Evolutionary conservation across 2,113 vertebrate genomes (phyloP).

Genomic region (Anhinga anhinga): DNA sequence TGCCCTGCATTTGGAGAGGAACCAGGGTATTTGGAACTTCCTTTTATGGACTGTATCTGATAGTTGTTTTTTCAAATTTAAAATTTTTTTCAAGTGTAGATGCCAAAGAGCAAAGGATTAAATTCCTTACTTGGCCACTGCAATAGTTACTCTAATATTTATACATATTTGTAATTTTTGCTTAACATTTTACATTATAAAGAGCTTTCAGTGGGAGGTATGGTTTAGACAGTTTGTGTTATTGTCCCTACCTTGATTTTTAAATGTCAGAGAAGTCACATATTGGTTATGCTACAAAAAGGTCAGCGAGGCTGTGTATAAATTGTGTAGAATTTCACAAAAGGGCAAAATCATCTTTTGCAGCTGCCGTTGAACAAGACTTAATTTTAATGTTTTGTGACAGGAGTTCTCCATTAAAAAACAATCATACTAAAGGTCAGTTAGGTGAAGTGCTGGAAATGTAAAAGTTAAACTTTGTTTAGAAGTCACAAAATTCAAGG

Average conservation of each 20-base stretch:
- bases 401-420: conserved; percentile 39
- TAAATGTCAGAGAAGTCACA: conserved; percentile 29
- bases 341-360: conserved; percentile 55
- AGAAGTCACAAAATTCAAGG: neutral
- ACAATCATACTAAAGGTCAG: conserved; percentile 28
- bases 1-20: neutral
- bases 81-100: neutral
- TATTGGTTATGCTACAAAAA: conserved; percentile 35
- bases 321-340: conserved; percentile 46
- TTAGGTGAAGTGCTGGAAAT: neutral
- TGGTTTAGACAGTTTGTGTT: neutral
- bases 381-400: conserved; percentile 44
- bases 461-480: conserved; percentile 4
- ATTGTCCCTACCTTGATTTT: conserved; percentile 42
- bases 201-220: neutral
- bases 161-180: neutral
- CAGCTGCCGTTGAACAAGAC: conserved; percentile 31
- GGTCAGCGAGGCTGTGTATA: conserved; percentile 36
- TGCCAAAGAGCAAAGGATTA: neutral
- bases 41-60: neutral
- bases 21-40: neutral
- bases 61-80: neutral
- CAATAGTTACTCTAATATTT: neutral
- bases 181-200: conserved; percentile 27
- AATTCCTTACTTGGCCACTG: neutral